A percentile compares a stretch with the other conserved stretches of the same genome.
phyloP scores from a whole-genome alignment of 2,113 vertebrate species.

The Irena cyanogastra region DNA sequence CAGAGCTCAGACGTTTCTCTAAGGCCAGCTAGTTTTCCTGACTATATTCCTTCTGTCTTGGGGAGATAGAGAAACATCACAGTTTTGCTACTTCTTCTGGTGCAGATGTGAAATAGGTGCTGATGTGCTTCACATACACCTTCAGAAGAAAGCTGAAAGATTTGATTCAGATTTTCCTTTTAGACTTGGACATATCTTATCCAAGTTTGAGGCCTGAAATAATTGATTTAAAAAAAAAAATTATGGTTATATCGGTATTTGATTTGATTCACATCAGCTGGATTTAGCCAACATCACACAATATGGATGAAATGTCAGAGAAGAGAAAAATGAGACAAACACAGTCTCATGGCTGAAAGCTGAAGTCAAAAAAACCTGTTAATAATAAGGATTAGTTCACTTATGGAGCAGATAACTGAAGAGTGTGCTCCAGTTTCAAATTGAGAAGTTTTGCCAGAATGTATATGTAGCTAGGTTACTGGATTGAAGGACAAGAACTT shows the following conservation, averaged over 20 bases:
- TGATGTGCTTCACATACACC: neutral
- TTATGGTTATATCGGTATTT: neutral
- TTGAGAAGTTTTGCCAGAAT: neutral
- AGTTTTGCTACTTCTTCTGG: neutral
- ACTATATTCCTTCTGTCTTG: neutral
- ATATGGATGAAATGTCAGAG: neutral
- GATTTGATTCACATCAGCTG: neutral
- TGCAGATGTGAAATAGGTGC: neutral
- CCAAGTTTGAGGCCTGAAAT: neutral
- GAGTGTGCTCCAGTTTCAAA: neutral
- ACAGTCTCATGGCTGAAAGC: neutral
- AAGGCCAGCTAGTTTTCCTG: neutral
- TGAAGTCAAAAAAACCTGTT: conserved; percentile 6
- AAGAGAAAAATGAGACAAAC: conserved; percentile 10
- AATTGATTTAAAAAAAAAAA: no score
- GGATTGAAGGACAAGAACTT: neutral
- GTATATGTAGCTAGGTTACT: neutral
- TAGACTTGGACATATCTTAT: neutral
- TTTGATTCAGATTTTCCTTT: neutral
- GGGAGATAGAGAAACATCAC: neutral
- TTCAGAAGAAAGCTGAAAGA: neutral
- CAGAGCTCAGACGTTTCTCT: neutral
- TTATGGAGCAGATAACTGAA: neutral
- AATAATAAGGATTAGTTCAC: neutral
- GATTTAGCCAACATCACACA: neutral